Evolutionary conservation across 2,888 invertebrate species (phyloP).

Genomic region (Clistopyga incitator): DNA sequence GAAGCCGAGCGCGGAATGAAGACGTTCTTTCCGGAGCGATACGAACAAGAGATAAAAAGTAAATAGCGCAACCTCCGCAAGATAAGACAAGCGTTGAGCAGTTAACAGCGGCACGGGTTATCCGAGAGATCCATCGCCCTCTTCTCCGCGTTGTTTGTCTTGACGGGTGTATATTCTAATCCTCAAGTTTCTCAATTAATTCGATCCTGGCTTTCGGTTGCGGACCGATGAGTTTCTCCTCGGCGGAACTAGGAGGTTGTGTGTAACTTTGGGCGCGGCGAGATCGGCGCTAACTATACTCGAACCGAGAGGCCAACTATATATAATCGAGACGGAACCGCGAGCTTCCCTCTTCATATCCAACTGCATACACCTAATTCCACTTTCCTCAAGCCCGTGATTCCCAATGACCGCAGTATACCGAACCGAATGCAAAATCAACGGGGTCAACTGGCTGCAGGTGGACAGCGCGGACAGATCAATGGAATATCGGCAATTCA

Average conservation of each 20-base stretch:
- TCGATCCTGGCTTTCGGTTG: slow-evolving; percentile 69
- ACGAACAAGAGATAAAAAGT: slow-evolving; percentile 56
- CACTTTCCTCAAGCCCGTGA: background rate
- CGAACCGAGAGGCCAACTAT: slow-evolving; percentile 62
- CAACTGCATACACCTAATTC: slow-evolving; percentile 12
- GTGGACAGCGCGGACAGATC: background rate
- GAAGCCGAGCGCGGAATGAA: background rate
- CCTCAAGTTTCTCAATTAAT: slow-evolving; percentile 80
- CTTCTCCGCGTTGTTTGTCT: slow-evolving; percentile 72
- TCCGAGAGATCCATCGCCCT: slow-evolving; percentile 28
- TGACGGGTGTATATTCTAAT: slow-evolving; percentile 76
- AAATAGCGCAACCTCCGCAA: slow-evolving; percentile 17
- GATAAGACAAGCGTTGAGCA: slow-evolving; percentile 17
- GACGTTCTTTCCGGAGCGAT: slow-evolving; percentile 28
- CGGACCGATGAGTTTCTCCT: slow-evolving; percentile 57
- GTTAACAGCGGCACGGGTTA: slow-evolving; percentile 58
- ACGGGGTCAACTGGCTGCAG: slow-evolving; percentile 1
- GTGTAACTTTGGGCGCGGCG: slow-evolving; percentile 64
- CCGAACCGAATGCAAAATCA: slow-evolving; percentile 32
- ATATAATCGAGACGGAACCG: background rate
- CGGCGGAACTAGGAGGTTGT: slow-evolving; percentile 15
- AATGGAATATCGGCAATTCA: slow-evolving; percentile 13
- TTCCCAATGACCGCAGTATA: slow-evolving; percentile 21
- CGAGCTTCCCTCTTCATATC: background rate
- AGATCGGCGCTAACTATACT: slow-evolving; percentile 53